These are phyloP conservation scores for Silurus aristotelis DNA, from an alignment of 2,797 vertebrate species.

Conservation along the genomic window DNA sequence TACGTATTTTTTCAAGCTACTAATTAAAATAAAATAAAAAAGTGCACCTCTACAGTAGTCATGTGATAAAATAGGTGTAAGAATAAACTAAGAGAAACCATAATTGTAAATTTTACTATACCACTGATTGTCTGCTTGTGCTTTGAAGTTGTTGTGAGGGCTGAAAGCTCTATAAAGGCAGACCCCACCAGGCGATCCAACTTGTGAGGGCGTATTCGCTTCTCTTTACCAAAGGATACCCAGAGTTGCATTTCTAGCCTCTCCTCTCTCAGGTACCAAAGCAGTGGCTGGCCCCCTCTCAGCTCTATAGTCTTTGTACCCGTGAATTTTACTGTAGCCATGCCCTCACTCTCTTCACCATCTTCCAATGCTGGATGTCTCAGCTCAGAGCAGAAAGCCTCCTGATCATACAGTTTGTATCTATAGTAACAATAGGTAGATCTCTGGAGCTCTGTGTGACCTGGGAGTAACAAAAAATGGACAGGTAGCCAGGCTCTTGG, in stretches of 20 bases:
- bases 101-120: constrained; percentile 48
- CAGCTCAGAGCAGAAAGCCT: constrained; percentile 82
- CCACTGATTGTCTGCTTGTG: constrained; percentile 78
- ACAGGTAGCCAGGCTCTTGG: constrained; percentile 86
- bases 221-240: constrained; percentile 83
- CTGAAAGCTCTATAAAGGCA: constrained; percentile 83
- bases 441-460: constrained; percentile 73
- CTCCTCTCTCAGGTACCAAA: constrained; percentile 92
- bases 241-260: constrained; percentile 91
- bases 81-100: background rate
- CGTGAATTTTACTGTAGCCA: constrained; percentile 77
- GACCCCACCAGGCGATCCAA: constrained; percentile 89
- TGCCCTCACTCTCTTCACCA: constrained; percentile 45
- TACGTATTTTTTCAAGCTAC: background rate
- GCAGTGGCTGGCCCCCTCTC: constrained; percentile 75
- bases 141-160: constrained; percentile 69
- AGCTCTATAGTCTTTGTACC: constrained; percentile 75
- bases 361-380: constrained; percentile 75
- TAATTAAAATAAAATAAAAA: background rate
- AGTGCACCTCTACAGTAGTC: background rate
- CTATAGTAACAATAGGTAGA: constrained; percentile 88
- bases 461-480: constrained; percentile 80
- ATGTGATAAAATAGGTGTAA: background rate
- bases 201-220: constrained; percentile 80
- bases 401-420: constrained; percentile 85